Percentiles rank a stretch among this genome's conserved stretches.
Conservation (phyloP, 53 echinoderm and acorn worm species). For the Glandiceps talaboti region DNA sequence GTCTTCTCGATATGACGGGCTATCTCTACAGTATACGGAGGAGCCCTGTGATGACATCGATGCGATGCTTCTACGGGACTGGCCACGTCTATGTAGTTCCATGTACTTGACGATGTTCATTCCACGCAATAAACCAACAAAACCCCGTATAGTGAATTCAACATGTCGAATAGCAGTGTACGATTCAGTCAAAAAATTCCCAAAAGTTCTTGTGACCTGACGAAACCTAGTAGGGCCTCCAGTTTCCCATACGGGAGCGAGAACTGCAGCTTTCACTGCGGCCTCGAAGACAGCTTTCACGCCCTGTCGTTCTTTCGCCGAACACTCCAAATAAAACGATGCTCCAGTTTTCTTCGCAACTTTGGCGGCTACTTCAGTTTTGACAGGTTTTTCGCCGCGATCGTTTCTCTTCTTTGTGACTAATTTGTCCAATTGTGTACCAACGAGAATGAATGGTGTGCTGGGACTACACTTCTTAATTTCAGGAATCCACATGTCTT, state of each 20-base stretch:
- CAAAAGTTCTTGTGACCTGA: not conserved
- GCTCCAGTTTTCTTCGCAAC: not conserved
- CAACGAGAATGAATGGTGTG: not conserved
- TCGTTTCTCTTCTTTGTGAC: not conserved
- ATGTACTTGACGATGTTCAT: not conserved
- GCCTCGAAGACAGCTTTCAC: not conserved
- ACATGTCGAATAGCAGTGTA: not conserved
- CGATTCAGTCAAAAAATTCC: not conserved
- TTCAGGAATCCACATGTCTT: not conserved
- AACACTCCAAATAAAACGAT: not conserved
- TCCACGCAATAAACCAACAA: not conserved
- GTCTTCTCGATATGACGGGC: not conserved
- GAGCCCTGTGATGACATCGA: no score
- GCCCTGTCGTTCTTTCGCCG: not conserved
- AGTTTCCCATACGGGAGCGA: not conserved
- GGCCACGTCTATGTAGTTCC: not conserved
- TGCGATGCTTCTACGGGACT: not conserved
- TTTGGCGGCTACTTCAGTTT: not conserved
- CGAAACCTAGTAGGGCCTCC: not conserved
- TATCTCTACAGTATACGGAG: no score
- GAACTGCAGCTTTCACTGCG: not conserved
- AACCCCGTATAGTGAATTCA: not conserved
- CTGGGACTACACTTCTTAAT: not conserved
- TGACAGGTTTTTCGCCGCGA: not conserved
- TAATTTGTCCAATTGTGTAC: not conserved